Base-by-base conservation (phyloP, 2,113 vertebrate genomes). In the Cariama cristata region DNA sequence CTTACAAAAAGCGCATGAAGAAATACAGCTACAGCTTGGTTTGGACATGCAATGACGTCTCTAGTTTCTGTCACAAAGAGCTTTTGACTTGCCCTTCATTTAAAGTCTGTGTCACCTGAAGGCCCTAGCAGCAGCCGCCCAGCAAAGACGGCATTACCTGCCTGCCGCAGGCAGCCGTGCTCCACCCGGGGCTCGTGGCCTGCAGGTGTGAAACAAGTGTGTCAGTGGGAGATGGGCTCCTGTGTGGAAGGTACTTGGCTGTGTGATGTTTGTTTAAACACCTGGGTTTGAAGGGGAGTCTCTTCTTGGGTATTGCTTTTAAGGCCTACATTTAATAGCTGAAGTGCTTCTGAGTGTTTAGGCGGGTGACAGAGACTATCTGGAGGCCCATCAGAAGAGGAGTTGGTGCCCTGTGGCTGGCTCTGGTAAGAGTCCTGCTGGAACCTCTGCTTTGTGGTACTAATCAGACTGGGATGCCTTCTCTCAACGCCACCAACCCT, bases 131-230 rank as follows among this genome's bases (percentile, higher is more conserved):
- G 62, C 27, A n/a, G 49, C 69, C n/a, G 49, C 69, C n/a, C 59
- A 45, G 19, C 58, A 68, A 7, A 17, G n/a, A 9, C 62, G 23
- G 30, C 2, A 10, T 47, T 50, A 11, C 50, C 49, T 69, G 59
- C 23, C 38, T 49, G 53, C 58, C 14, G 5, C 32, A 58, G 35
- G 56, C 42, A 14, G 50, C 49, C 42, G 32, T 50, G 79, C 55
- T 74, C 35, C 33, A 6, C 26, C 18, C 3, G 0, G 19, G 59
- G 66, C 18, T 75, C 1, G 0, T 8, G 23, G 58, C 28, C 89
- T 66, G 28, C 40, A 77, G 64, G 32, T 45, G 23, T 8, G 64
- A 90, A 30, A 35, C 17, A 32, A 28, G 64, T 56, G 28, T 32
- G 16, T 14, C 35, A 11, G 11, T 15, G 12, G 55, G 73, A 81